Base-by-base conservation (phyloP, 2,113 vertebrate genomes). In the Macquaria ambigua region DNA sequence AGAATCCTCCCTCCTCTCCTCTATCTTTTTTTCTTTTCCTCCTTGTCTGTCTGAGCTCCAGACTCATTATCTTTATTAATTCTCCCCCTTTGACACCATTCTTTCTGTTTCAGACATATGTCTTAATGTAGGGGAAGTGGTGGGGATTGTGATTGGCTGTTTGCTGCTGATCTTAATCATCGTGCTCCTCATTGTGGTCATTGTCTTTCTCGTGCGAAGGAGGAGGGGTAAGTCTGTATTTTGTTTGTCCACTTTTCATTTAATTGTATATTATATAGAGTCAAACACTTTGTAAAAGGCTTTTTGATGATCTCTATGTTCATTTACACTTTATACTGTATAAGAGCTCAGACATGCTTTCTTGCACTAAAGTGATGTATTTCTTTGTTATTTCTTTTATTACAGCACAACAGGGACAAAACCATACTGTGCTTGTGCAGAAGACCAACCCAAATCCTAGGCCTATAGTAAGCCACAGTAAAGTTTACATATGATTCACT, bases 81-180 rank as follows among this genome's bases (percentile, higher is more conserved):
- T 87, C 37, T 78, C 25, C 71, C 59, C 46, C 64, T 81, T 55
- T 80, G 79, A 80, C 79, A 79, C 61, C 34, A 56, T 80, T 84
- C 37, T 81, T 74, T 89, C 53, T 78, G 1, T 89, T 87, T 73
- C 91, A 96, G 96, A 76, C 52, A 77, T 75, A 0, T 96, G 96
- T 89, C 90, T 96, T 14, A 82, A 90, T 41, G 93, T 1, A 31
- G 95, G 94, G 3, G 95, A 95, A 64, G 95, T 96, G 50, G 95
- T 87, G 41, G 96, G 95, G 77, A 95, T 96, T n/a, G 96, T 95
- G 67, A 93, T 96, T 25, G 95, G 93, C 78, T 91, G 83, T 70
- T 81, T 95, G 70, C 82, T 96, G 37, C 90, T 88, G 11, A 18
- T 95, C 25, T 43, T 96, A 59, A 87, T 96, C 72, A 93, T 96